phyloP scores from a whole-genome alignment of 2,888 invertebrate species.

The Lysandra coridon region DNA sequence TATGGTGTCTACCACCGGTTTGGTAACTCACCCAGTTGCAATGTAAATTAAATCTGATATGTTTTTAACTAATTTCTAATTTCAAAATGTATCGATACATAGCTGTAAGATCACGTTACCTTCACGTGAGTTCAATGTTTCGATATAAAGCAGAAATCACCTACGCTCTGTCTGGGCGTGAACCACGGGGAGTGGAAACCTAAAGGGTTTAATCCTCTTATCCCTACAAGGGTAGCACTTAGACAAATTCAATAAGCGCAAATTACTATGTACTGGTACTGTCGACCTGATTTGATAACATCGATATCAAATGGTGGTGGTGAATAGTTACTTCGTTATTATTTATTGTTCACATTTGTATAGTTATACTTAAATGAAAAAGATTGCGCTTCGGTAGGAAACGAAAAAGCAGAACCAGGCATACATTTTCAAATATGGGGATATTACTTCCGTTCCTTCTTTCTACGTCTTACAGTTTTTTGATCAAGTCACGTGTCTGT shows the following conservation, averaged over 20 bases:
- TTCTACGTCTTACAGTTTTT: no score
- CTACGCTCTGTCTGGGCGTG: not conserved
- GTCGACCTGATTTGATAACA: constrained; percentile 33
- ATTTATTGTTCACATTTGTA: no score
- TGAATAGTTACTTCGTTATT: not conserved
- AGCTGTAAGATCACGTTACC: not conserved
- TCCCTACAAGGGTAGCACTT: constrained; percentile 48
- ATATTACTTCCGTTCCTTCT: no score
- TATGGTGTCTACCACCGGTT: no score
- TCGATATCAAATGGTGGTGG: not conserved
- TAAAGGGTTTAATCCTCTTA: constrained; percentile 62
- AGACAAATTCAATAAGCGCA: constrained; percentile 67
- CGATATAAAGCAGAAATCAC: constrained; percentile 5
- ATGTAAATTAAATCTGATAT: no score
- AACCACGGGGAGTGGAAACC: constrained; percentile 37
- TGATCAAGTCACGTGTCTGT: no score
- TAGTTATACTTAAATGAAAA: no score
- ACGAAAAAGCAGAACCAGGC: no score
- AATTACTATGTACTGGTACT: constrained; percentile 51
- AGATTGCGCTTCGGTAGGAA: no score
- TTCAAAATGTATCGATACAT: not conserved
- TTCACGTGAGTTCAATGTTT: not conserved
- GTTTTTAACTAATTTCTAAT: not conserved
- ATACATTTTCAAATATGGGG: no score
- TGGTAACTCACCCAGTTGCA: no score